phyloP scores from a whole-genome alignment of 1,140 invertebrate genomes.

The Drosophila miranda region DNA sequence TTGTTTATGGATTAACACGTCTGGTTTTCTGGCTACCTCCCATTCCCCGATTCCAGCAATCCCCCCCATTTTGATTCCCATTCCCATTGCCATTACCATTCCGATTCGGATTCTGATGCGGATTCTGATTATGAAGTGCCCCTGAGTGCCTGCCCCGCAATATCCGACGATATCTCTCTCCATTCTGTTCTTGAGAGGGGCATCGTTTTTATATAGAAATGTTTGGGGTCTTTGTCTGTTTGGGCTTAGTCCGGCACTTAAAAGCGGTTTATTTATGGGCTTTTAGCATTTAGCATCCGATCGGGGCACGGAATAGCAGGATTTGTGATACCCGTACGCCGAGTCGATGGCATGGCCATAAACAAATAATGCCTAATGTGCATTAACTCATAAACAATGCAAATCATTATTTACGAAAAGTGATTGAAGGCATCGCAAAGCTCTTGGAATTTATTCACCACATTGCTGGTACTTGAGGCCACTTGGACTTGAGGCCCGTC shows the following conservation, averaged over 20 bases:
- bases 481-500: constrained; percentile 15
- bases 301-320: constrained; percentile 5
- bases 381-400: constrained; percentile 63
- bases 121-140: constrained; percentile 29
- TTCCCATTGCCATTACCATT: constrained; percentile 6
- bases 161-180: background rate
- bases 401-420: constrained; percentile 71
- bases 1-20: constrained; percentile 40
- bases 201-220: constrained; percentile 30
- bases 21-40: constrained; percentile 23
- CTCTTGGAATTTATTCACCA: constrained; percentile 46
- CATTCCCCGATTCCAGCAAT: background rate
- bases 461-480: constrained; percentile 61
- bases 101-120: constrained; percentile 19
- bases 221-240: constrained; percentile 25
- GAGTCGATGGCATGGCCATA: constrained; percentile 46
- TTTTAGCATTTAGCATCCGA: constrained; percentile 51
- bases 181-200: constrained; percentile 2
- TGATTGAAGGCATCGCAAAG: constrained; percentile 44
- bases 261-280: constrained; percentile 69
- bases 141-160: constrained; percentile 3
- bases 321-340: constrained; percentile 33
- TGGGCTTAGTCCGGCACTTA: constrained; percentile 64
- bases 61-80: background rate
- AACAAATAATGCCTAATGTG: constrained; percentile 72